Evolutionary conservation across 2,888 invertebrate genomes (phyloP), one percentile per base, ranked within the genome.

Genomic region (Clitarchus hookeri): DNA sequence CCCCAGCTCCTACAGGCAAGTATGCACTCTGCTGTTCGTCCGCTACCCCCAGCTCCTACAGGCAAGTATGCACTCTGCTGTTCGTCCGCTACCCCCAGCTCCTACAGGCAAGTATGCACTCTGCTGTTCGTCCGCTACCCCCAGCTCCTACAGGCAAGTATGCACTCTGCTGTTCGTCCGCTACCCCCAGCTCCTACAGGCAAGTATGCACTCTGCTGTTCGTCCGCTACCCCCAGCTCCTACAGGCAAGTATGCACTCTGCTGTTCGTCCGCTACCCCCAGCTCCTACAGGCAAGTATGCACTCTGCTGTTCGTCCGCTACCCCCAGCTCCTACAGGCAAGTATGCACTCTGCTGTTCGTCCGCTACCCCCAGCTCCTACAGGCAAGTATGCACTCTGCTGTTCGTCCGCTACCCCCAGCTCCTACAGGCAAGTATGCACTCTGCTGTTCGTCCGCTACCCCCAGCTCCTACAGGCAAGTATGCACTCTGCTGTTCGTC

Each of bases 41-140:
- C 91, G 93, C 25, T 98, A 98, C 92, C 97, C 97, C 0, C 93
- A 95, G 53, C 90, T 94, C 36, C 89, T 94, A 84, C 92, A 92
- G 91, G 93, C 93, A 90, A 87, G 65, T 65, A 6, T 16, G 16
- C 48, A 12, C 48, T 48, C 48, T 9, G n/a, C n/a, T n/a, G 36
- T 36, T 36, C 4, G 36, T 36, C 91, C 91, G 93, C 25, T 98
- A 98, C 92, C 97, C 97, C 0, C 93, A 95, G 53, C 90, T 94
- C 36, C 89, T 94, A 84, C 92, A 92, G 91, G 93, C 93, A 90
- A 87, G 65, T 65, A 6, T 16, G 16, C 48, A 12, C 48, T 48
- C 48, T 9, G n/a, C n/a, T n/a, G 36, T 36, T 36, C 4, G 36
- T 36, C 91, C 91, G 93, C 25, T 98, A 98, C 92, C 97, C 97